Conservation (phyloP, 35 echinoderm and acorn worm species). For the Apostichopus parvimensis region DNA sequence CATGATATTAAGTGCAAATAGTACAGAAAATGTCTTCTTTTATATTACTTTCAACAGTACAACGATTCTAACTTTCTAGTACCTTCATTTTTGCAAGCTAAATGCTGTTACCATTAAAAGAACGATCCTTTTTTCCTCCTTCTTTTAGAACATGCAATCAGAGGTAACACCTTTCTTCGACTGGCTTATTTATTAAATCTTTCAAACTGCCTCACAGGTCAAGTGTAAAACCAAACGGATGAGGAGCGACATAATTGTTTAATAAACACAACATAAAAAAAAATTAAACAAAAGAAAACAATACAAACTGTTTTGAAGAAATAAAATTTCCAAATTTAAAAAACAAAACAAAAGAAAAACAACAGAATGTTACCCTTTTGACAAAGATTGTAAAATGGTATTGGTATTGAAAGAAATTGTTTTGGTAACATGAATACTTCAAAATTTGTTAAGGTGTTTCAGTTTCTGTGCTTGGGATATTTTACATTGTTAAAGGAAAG, state of each 20-base stretch:
- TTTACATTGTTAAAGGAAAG: background rate
- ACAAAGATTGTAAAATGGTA: background rate
- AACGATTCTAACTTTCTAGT: constrained; percentile 9
- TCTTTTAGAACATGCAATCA: no score
- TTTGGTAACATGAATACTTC: constrained; percentile 4
- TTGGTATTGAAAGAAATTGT: constrained; percentile 2
- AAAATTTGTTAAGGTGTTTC: background rate
- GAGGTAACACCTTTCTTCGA: no score
- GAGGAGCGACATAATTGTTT: background rate
- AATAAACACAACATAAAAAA: background rate
- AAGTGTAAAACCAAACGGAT: background rate
- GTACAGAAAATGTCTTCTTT: constrained; percentile 32
- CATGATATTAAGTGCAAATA: constrained; percentile 33
- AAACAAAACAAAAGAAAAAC: background rate
- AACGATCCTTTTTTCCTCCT: background rate
- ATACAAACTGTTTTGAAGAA: background rate
- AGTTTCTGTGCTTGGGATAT: background rate
- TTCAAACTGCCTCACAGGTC: background rate
- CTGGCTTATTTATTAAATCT: no score
- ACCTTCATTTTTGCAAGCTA: background rate
- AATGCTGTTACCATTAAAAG: background rate
- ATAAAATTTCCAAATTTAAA: background rate
- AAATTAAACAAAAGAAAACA: background rate
- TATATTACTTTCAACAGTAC: background rate
- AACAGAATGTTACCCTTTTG: background rate